Percentiles rank a stretch among this genome's conserved stretches.
These are phyloP conservation scores for Diachasma alloeum DNA, from an alignment of 1,140 invertebrate species.

Conservation along the genomic window DNA sequence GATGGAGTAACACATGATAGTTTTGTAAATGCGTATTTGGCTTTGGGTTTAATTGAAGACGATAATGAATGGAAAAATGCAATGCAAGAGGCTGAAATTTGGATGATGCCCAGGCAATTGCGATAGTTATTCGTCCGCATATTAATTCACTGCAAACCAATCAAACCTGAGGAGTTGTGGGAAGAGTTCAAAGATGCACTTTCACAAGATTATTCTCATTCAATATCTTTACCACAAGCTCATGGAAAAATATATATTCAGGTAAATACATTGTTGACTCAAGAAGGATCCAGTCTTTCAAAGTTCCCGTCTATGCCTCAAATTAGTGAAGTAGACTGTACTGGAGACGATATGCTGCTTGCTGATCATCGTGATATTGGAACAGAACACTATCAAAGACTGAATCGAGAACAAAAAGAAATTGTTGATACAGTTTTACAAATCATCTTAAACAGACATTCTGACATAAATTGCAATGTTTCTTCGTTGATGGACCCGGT, in stretches of 20 bases:
- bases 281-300: too few relatives aligned
- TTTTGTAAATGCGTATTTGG: slow-evolving; percentile 11
- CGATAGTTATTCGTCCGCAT: slow-evolving; percentile 19
- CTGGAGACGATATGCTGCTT: neutral
- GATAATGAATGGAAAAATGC: slow-evolving; percentile 22
- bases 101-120: too few relatives aligned
- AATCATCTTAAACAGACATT: neutral
- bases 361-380: neutral
- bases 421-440: neutral
- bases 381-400: neutral
- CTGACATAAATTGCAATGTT: neutral
- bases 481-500: too few relatives aligned
- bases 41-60: slow-evolving; percentile 22
- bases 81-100: slow-evolving; percentile 17
- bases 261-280: neutral
- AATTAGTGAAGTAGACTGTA: neutral
- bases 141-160: slow-evolving; percentile 13
- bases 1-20: neutral
- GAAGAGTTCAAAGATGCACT: slow-evolving; percentile 19
- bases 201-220: slow-evolving; percentile 6
- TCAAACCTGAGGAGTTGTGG: slow-evolving; percentile 15
- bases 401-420: neutral
- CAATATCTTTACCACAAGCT: neutral
- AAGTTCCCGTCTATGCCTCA: too few relatives aligned
- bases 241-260: neutral